phyloP scores from a whole-genome alignment of 2,113 vertebrate genomes.

The Nycticryphes semicollaris region DNA sequence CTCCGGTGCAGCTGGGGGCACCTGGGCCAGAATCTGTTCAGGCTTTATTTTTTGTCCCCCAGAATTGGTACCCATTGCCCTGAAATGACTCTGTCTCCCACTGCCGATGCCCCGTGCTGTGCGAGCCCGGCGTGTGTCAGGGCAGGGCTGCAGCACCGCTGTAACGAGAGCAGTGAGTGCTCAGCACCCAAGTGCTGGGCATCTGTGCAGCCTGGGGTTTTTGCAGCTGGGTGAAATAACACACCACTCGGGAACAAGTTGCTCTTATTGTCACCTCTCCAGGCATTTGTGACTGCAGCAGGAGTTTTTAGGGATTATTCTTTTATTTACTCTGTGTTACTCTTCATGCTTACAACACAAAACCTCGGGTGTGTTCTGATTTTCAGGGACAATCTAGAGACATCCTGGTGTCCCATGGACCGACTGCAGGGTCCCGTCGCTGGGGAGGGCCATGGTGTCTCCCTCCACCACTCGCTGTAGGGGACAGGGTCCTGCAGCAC shows the following conservation, averaged over 20 bases:
- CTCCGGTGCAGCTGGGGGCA: background rate
- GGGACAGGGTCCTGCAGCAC: rapidly evolving
- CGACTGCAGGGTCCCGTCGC: too few relatives aligned
- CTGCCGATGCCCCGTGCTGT: too few relatives aligned
- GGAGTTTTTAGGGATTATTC: background rate
- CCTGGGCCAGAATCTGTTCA: background rate
- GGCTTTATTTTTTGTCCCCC: background rate
- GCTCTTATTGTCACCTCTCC: background rate
- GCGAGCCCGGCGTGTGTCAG: too few relatives aligned
- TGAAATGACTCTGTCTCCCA: too few relatives aligned
- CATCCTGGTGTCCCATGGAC: background rate
- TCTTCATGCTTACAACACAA: background rate
- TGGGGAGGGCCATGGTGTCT: rapidly evolving
- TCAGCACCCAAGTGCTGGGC: too few relatives aligned
- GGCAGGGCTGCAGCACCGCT: too few relatives aligned
- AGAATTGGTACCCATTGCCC: background rate
- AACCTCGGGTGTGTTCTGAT: rapidly evolving
- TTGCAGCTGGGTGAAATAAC: background rate
- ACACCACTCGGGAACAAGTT: rapidly evolving
- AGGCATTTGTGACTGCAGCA: too few relatives aligned
- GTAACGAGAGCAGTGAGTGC: too few relatives aligned
- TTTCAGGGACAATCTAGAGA: background rate
- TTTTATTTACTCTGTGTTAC: background rate
- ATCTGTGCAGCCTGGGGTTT: background rate
- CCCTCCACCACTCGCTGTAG: rapidly evolving